A percentile compares a stretch with the other conserved stretches of the same genome.
Evolutionary conservation across 2,888 invertebrate genomes (phyloP).

Genomic region (Pammene fasciana): DNA sequence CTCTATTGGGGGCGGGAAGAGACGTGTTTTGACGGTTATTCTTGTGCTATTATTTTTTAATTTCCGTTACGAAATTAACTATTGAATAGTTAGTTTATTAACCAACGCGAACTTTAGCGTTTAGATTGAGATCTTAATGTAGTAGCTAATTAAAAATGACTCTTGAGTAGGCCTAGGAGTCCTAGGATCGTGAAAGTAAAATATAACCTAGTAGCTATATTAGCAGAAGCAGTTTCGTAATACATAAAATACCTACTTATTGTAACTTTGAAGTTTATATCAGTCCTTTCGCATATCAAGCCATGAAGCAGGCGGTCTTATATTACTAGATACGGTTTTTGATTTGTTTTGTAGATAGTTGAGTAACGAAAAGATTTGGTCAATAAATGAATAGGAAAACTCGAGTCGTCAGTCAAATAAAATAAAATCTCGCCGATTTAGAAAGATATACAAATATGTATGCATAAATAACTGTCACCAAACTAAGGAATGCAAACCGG

Average conservation of each 20-base stretch:
- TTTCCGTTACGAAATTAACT: constrained; percentile 42
- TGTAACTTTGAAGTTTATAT: too few species aligned
- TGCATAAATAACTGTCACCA: not conserved
- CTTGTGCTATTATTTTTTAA: constrained; percentile 60
- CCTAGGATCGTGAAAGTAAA: not conserved
- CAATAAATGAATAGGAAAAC: too few species aligned
- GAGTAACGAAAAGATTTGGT: too few species aligned
- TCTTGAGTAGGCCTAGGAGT: not conserved
- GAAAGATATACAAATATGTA: too few species aligned
- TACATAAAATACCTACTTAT: too few species aligned
- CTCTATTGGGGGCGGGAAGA: constrained; percentile 64
- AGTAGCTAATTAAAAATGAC: constrained; percentile 2
- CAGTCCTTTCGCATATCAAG: too few species aligned
- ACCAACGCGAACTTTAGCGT: constrained; percentile 23
- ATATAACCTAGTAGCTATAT: not conserved
- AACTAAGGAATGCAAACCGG: not conserved
- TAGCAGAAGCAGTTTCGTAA: too few species aligned
- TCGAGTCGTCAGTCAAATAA: too few species aligned
- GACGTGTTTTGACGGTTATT: constrained; percentile 76
- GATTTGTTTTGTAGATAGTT: too few species aligned
- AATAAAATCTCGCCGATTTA: too few species aligned
- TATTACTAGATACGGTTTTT: not conserved
- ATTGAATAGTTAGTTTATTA: constrained; percentile 5
- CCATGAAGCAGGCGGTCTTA: too few species aligned
- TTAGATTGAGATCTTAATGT: constrained; percentile 21